phyloP scores from a whole-genome alignment of 2,113 vertebrate genomes.

The Ciconia maguari region DNA sequence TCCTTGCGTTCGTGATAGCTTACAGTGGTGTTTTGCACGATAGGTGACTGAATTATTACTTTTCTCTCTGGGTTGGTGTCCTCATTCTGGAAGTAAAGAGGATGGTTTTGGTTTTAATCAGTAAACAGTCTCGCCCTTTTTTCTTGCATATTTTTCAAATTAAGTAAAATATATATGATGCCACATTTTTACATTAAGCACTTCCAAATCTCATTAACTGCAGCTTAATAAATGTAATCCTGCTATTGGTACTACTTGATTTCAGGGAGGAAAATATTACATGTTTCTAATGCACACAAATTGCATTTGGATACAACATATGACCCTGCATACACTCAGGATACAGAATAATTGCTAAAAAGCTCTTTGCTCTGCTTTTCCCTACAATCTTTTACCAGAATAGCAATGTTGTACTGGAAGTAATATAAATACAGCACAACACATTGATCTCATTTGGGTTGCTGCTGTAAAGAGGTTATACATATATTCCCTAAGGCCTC shows the following conservation, averaged over 20 bases:
- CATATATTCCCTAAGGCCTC: not conserved
- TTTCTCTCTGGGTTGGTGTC: not conserved
- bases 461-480: not conserved
- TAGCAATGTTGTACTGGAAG: not conserved
- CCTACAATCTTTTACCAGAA: slow-evolving; percentile 28
- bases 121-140: not conserved
- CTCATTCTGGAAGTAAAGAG: not conserved
- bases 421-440: not conserved
- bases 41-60: not conserved
- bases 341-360: not conserved
- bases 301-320: slow-evolving; percentile 10
- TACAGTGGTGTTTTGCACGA: not conserved
- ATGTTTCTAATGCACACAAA: slow-evolving; percentile 17
- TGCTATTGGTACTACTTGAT: not conserved
- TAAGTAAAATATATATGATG: not conserved
- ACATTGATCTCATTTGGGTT: not conserved
- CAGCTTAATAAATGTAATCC: not conserved
- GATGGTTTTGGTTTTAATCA: not conserved
- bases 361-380: not conserved
- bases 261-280: not conserved
- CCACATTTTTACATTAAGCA: not conserved
- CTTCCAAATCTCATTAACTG: slow-evolving; percentile 25
- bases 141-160: not conserved
- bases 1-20: not conserved
- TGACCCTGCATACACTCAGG: not conserved